Conservation (phyloP, 1,140 invertebrate genomes). For the Nomia melanderi region DNA sequence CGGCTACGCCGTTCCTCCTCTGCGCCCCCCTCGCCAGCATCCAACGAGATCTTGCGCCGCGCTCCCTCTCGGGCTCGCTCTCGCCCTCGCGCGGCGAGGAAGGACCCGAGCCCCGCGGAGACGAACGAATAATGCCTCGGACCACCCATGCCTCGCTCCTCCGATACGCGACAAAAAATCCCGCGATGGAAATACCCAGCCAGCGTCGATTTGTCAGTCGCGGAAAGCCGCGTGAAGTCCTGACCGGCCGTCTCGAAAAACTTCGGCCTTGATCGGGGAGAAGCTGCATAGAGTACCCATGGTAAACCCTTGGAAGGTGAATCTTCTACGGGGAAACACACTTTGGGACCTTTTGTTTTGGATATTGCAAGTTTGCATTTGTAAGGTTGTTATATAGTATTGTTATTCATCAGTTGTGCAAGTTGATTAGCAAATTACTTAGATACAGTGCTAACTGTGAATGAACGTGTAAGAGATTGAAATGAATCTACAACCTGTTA, state of each 20-base stretch:
- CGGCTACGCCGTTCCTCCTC: slow-evolving; percentile 17
- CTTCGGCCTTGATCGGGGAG: not conserved
- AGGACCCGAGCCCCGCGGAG: slow-evolving; percentile 53
- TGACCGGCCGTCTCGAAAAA: slow-evolving; percentile 18
- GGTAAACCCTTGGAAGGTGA: too few species aligned
- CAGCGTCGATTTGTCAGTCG: slow-evolving; percentile 57
- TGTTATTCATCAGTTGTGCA: too few species aligned
- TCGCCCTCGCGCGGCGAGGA: not conserved
- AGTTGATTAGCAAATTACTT: too few species aligned
- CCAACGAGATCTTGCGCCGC: too few species aligned
- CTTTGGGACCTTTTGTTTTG: too few species aligned
- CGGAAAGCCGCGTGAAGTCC: slow-evolving; percentile 44
- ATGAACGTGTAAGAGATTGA: too few species aligned
- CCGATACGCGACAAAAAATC: slow-evolving; percentile 45
- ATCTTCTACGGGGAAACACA: too few species aligned
- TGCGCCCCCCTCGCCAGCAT: slow-evolving; percentile 12
- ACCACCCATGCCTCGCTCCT: slow-evolving; percentile 57
- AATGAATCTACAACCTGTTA: too few species aligned
- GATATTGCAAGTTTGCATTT: too few species aligned
- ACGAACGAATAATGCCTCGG: slow-evolving; percentile 53
- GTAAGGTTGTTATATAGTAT: too few species aligned
- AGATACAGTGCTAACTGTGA: too few species aligned
- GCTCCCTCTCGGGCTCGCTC: not conserved
- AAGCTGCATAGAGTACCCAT: not conserved
- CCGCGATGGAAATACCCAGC: slow-evolving; percentile 47